Conservation (phyloP, 2,888 invertebrate species). For the Pollenia angustigena region DNA sequence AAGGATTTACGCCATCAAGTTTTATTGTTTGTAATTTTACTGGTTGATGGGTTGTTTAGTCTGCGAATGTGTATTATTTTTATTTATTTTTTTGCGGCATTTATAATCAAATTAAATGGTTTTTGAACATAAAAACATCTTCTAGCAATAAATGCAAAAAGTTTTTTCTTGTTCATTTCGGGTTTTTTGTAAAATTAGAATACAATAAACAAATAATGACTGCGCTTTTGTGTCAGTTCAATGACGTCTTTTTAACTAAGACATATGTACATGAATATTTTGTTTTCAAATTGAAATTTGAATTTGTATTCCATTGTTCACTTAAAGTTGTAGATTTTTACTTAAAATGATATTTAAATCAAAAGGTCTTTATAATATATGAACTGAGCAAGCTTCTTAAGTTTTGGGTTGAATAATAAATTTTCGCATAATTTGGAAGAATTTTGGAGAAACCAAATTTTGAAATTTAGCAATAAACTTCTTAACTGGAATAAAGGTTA, state of each 20-base stretch:
- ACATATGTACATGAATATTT: too few species aligned
- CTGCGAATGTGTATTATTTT: constrained; percentile 5
- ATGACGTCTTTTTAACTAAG: neutral
- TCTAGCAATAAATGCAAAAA: constrained; percentile 19
- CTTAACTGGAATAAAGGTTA: too few species aligned
- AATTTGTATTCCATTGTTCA: neutral
- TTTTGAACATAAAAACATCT: constrained; percentile 16
- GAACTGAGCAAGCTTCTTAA: too few species aligned
- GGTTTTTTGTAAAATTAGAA: constrained; percentile 9
- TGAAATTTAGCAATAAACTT: too few species aligned
- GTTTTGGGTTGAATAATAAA: too few species aligned
- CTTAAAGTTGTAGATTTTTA: neutral
- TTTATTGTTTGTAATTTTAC: constrained; percentile 37
- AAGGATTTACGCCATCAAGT: constrained; percentile 31
- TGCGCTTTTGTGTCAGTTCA: constrained; percentile 14
- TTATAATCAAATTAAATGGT: constrained; percentile 39
- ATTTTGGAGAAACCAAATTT: too few species aligned
- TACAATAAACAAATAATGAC: constrained; percentile 8
- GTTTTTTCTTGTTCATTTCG: neutral
- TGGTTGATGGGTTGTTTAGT: neutral
- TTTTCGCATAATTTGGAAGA: too few species aligned
- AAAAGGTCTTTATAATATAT: too few species aligned
- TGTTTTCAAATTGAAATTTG: neutral
- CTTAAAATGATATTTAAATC: neutral
- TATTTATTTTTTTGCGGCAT: neutral